Base-by-base conservation (phyloP, 1,140 invertebrate species). In the Magallana ariakensis region DNA sequence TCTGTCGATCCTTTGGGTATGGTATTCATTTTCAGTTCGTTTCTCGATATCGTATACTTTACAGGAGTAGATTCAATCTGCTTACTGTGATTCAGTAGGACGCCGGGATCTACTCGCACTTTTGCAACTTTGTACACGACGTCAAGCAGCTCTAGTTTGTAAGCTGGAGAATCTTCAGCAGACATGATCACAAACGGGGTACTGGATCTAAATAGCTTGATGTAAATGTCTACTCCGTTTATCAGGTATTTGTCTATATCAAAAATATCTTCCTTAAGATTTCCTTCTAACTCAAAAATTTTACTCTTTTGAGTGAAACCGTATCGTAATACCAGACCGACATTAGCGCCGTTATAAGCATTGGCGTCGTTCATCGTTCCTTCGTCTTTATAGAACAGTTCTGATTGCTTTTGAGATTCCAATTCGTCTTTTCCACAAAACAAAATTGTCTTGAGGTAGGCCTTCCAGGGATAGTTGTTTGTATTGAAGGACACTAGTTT, bases 401-500 rank as follows among this genome's bases (percentile, higher is more conserved):
- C 81, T 60, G 82, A 84, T 53, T 87, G 87, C 7, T 84, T 53
- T 22, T 87, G 87, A 22, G 87, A 87, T 16, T 62, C 26, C 19
- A 84, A 54, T 81, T 81, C 87, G 53, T 87, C 87, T 22, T 22
- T 58, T 0, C 81, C 87, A 60, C 33, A 62, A 4, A 80, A 88
- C 56, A 88, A 54, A 46, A 90, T n/a, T 15, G 80, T 82, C 46
- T 89, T 86, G 11, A 86, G 46, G 62, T 88, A 88, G 33, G 87
- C 46, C n/a, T 88, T 88, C 87, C 87, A 88, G 3, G 87, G 87
- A 57, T 85, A 88, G 53, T 88, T 82, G 70, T 70, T 90, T 13
- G 82, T 86, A 53, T 88, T 88, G 53, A 85, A 56, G 0, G 89
- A 89, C 11, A 90, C 86, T 1, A 90, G 26, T 82, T 87, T 89